These are phyloP conservation scores for Otus scops DNA, from an alignment of 2,797 vertebrate species.

Conservation along the genomic window DNA sequence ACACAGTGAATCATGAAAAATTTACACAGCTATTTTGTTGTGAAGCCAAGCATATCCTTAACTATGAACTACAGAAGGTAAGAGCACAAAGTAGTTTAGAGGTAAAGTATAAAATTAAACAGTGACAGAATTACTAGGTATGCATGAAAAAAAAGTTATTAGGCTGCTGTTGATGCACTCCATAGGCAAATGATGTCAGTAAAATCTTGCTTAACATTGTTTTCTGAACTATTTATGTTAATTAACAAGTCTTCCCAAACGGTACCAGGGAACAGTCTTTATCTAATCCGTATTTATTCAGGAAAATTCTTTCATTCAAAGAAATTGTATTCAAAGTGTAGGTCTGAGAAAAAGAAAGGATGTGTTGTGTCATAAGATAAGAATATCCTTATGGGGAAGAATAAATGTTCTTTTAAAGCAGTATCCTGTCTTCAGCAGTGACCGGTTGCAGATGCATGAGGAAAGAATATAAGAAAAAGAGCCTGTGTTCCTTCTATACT, in stretches of 20 bases:
- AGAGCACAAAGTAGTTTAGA: not conserved
- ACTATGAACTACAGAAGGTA: not conserved
- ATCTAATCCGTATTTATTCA: not conserved
- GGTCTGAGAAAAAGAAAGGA: not conserved
- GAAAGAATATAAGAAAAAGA: not conserved
- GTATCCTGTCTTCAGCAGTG: not conserved
- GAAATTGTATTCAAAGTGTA: not conserved
- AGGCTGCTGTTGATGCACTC: not conserved
- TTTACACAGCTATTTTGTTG: not conserved
- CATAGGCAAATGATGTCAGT: not conserved
- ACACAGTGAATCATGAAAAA: not conserved
- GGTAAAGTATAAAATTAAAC: not conserved
- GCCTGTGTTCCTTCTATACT: not conserved
- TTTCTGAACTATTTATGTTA: not conserved
- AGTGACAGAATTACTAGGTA: not conserved
- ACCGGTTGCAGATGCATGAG: not conserved
- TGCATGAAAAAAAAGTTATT: not conserved
- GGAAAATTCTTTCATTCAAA: not conserved
- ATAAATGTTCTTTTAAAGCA: not conserved
- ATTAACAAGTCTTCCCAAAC: not conserved
- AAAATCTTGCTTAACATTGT: not conserved
- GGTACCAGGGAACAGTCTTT: not conserved
- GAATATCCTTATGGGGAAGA: not conserved
- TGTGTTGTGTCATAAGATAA: not conserved
- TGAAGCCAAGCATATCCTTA: not conserved